Percentiles rank a stretch among this genome's conserved stretches.
These are phyloP conservation scores for Leptinotarsa haldemani DNA, from an alignment of 2,888 invertebrate genomes.

Conservation along the genomic window DNA sequence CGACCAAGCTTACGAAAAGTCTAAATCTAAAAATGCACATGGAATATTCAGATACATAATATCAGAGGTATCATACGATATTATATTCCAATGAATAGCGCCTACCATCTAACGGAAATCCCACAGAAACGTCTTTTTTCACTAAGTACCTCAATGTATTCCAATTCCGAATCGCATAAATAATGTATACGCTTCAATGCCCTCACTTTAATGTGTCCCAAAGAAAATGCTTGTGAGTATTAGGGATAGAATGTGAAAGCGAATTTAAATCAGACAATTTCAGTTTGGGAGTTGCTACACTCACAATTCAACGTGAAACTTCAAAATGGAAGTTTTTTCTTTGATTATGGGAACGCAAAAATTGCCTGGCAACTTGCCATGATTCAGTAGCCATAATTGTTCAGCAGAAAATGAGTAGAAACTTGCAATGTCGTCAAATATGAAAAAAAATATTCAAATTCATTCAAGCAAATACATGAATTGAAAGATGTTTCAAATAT, in stretches of 20 bases:
- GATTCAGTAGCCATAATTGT: too few species aligned
- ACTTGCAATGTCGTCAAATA: too few species aligned
- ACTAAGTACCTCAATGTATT: slow-evolving; percentile 12
- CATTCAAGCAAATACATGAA: too few species aligned
- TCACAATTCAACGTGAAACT: background rate
- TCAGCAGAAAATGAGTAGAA: too few species aligned
- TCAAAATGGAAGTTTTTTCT: too few species aligned
- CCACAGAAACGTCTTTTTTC: slow-evolving; percentile 6
- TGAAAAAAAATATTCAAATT: too few species aligned
- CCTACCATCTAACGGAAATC: background rate
- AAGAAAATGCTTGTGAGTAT: slow-evolving; percentile 5
- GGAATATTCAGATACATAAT: background rate
- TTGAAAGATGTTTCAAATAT: too few species aligned
- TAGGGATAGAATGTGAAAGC: slow-evolving; percentile 5
- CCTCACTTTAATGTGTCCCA: slow-evolving; percentile 4
- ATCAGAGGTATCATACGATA: background rate
- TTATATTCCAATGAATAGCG: background rate
- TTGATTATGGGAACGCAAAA: too few species aligned
- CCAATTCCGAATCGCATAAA: background rate
- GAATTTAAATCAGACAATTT: slow-evolving; percentile 11
- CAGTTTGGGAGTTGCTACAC: background rate
- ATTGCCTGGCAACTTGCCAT: too few species aligned
- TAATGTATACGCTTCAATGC: slow-evolving; percentile 15
- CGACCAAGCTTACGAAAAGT: background rate
- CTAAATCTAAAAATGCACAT: background rate